Evolutionary conservation across 2,113 vertebrate genomes (phyloP).

Genomic region (Chaetodon auriga): DNA sequence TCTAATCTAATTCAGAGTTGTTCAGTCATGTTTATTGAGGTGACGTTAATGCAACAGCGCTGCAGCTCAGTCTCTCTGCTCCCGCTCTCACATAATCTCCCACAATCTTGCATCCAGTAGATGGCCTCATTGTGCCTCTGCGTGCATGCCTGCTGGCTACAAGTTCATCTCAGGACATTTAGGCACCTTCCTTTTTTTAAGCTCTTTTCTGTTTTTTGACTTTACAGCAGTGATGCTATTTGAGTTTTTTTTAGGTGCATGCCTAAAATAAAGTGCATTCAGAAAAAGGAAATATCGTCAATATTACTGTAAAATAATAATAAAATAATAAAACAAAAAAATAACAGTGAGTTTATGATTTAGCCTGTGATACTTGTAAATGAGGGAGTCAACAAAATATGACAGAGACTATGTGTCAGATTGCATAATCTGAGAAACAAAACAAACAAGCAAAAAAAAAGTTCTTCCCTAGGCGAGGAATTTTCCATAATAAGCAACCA

Average conservation of each 20-base stretch:
- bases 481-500: not conserved
- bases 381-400: constrained; percentile 2
- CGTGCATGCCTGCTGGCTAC: constrained; percentile 40
- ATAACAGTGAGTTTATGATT: not conserved
- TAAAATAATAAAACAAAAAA: no score
- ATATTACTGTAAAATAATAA: not conserved
- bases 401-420: not conserved
- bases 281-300: not conserved
- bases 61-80: constrained; percentile 31
- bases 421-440: not conserved
- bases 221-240: constrained; percentile 2
- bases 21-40: constrained; percentile 58
- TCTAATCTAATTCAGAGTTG: constrained; percentile 59
- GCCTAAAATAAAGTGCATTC: not conserved
- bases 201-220: constrained; percentile 5
- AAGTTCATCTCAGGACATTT: constrained; percentile 60
- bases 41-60: constrained; percentile 53
- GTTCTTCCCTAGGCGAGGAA: no score
- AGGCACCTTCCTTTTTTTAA: constrained; percentile 21
- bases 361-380: not conserved
- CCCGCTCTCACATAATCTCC: constrained; percentile 9
- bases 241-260: not conserved
- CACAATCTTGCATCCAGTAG: constrained; percentile 68
- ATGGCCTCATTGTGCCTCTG: constrained; percentile 77
- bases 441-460: not conserved